Conservation (phyloP, 1,140 invertebrate genomes). For the Drosophila nebulosa region DNA sequence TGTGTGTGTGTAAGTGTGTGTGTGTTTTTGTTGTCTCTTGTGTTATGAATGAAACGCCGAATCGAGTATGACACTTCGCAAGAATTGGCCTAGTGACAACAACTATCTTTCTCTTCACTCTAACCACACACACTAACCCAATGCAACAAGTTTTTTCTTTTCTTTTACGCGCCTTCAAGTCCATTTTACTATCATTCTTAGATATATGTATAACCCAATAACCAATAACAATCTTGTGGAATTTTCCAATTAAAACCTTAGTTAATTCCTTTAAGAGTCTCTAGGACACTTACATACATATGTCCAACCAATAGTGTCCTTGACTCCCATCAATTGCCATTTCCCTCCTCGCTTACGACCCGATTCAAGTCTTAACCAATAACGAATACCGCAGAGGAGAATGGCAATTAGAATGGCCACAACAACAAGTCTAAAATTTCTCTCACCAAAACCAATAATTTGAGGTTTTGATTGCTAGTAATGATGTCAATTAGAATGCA, state of each 20-base stretch:
- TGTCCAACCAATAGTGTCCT: too few relatives aligned
- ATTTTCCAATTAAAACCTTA: neutral
- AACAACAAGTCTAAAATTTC: too few relatives aligned
- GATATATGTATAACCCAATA: neutral
- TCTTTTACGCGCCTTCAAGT: neutral
- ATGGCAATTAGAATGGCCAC: too few relatives aligned
- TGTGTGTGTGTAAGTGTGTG: slow-evolving; percentile 2
- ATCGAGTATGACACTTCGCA: slow-evolving; percentile 21
- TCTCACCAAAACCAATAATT: too few relatives aligned
- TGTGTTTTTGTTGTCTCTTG: neutral
- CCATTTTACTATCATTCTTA: too few relatives aligned
- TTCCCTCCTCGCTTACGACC: too few relatives aligned
- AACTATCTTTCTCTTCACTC: neutral
- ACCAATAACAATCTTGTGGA: neutral
- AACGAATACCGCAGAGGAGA: too few relatives aligned
- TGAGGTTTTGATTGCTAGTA: neutral
- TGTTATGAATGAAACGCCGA: slow-evolving; percentile 63
- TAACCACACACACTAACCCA: neutral
- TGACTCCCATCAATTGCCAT: too few relatives aligned
- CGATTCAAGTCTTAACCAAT: too few relatives aligned
- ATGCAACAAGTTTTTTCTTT: slow-evolving; percentile 46
- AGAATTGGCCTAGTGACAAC: neutral
- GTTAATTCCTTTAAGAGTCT: neutral
- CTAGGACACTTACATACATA: neutral
- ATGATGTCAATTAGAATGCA: neutral